Evolutionary conservation across 64 coral and sea anemone genomes (phyloP).

Genomic region (Montipora efflorescens): DNA sequence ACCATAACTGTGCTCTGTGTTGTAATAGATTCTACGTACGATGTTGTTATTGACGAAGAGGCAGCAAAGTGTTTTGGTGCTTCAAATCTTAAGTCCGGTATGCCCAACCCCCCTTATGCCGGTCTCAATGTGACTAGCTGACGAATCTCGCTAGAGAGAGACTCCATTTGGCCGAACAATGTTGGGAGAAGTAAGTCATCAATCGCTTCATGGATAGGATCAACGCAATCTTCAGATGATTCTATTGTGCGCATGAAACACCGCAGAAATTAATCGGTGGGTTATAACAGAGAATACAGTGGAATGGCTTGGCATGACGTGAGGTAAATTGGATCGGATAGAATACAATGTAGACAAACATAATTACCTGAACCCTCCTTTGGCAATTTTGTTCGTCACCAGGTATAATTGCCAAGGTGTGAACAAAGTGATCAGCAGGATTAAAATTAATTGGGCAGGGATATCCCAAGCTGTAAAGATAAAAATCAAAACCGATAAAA

Average conservation of each 20-base stretch:
- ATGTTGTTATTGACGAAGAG: not conserved
- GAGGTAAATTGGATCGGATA: not conserved
- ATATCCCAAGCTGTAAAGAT: conserved; percentile 40
- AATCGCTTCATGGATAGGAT: not conserved
- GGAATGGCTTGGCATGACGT: not conserved
- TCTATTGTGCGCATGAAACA: conserved; percentile 42
- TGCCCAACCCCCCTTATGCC: not conserved
- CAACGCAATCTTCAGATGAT: conserved; percentile 42
- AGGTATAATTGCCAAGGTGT: conserved; percentile 58
- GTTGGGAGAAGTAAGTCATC: conserved; percentile 28
- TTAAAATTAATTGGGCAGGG: conserved; percentile 60
- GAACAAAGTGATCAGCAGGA: conserved; percentile 74
- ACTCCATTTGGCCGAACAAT: conserved; percentile 24
- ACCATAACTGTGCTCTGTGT: not conserved
- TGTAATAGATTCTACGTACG: conserved; percentile 32
- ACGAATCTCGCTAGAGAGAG: not conserved
- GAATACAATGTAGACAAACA: not conserved
- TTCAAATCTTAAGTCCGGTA: conserved; percentile 1
- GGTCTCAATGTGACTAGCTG: not conserved
- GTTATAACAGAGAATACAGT: not conserved
- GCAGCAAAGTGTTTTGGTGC: conserved; percentile 22
- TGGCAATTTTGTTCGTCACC: conserved; percentile 53
- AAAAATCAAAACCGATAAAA: not conserved
- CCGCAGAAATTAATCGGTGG: not conserved
- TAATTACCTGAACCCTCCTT: conserved; percentile 36